Base-by-base conservation (phyloP, 2,113 vertebrate genomes). In the Hypanus sabinus region DNA sequence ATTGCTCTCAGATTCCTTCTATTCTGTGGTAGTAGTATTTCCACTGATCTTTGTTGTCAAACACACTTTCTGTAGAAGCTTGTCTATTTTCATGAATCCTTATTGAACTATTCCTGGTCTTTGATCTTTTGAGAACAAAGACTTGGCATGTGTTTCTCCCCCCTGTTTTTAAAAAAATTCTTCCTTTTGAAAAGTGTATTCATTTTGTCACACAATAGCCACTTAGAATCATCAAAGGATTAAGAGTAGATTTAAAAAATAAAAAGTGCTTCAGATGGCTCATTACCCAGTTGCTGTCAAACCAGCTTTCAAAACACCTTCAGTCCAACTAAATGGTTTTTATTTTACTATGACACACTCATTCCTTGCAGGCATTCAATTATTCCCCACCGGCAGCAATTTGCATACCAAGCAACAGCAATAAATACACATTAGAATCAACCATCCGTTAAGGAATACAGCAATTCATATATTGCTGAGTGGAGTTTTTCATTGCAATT, bases 261-360 rank as follows among this genome's bases (percentile, higher is more conserved):
- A 93, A 24, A 73, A 92, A 46, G 70, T 73, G 36, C 4, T 93
- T 38, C 36, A 14, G 38, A 46, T 93, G 70, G 38, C 22, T 93
- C 70, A 55, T 93, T 65, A 90, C 14, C 60, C 85, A 90, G n/a
- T 90, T 33, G 85, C 20, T 65, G 85, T n/a, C 70, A 46, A 38
- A 73, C 30, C 85, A 93, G 68, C 70, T 22, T 71, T 22, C 91
- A 46, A 70, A 55, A 73, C 10, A 1, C 70, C 36, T 73, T 93
- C 70, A 73, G 36, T 93, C 68, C 33, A 20, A 73, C 38, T 65
- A 90, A 90, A n/a, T 73, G 20, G 55, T 55, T 73, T 93, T 93
- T 93, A 93, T 93, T 93, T 93, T 93, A 93, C 73, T 93, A 75
- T 73, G 70, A 73, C 70, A 75, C 91, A 93, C 91, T 93, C 22